Evolutionary conservation across 2,797 vertebrate species (phyloP).

Genomic region (Acanthurus tractus): DNA sequence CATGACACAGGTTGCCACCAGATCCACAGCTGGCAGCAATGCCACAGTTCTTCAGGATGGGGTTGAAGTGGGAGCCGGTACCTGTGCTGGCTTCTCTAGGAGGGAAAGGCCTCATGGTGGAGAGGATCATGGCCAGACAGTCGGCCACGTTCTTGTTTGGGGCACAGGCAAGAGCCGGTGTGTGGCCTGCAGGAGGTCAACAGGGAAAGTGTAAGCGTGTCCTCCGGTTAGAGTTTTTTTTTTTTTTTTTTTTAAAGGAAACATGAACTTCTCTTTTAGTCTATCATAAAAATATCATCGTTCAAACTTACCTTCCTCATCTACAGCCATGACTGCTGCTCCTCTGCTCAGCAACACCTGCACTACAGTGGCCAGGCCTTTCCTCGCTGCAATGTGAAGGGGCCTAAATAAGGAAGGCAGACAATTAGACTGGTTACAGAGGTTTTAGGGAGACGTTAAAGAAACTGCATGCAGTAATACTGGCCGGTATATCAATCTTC

Average conservation of each 20-base stretch:
- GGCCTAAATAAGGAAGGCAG: constrained; percentile 85
- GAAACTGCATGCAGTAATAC: background rate
- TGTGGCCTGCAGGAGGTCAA: constrained; percentile 87
- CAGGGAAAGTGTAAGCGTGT: constrained; percentile 8
- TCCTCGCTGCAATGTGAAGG: constrained; percentile 95
- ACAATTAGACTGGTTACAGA: background rate
- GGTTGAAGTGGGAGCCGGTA: constrained; percentile 87
- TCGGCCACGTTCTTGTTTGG: constrained; percentile 98
- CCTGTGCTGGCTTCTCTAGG: constrained; percentile 87
- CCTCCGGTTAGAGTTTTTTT: no score
- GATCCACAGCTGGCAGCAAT: constrained; percentile 90
- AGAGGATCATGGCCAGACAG: constrained; percentile 97
- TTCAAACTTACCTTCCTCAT: constrained; percentile 90
- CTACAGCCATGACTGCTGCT: constrained; percentile 96
- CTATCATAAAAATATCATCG: background rate
- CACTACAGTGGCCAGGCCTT: constrained; percentile 95
- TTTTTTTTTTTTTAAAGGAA: background rate
- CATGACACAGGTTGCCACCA: constrained; percentile 88
- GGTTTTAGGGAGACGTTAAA: background rate
- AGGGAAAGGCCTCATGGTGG: constrained; percentile 99
- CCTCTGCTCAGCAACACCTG: constrained; percentile 96
- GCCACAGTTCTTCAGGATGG: constrained; percentile 94
- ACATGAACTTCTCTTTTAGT: background rate
- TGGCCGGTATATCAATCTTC: background rate
- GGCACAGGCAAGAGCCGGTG: constrained; percentile 95